Percentiles rank a stretch among this genome's conserved stretches.
phyloP scores from a whole-genome alignment of 2,797 vertebrate species.

The Lepilemur septentrionalis region DNA sequence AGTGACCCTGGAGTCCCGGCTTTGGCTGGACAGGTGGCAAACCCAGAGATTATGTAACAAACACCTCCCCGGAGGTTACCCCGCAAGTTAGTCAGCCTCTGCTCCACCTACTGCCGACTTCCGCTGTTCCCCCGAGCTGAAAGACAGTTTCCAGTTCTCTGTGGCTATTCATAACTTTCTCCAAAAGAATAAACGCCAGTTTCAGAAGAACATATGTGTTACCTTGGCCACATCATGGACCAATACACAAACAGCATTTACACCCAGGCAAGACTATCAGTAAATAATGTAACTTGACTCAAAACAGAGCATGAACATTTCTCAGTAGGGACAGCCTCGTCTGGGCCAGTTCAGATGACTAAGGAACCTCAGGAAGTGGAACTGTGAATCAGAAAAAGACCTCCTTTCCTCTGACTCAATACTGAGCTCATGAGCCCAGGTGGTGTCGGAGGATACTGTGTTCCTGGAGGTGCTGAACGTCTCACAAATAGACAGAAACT shows the following conservation, averaged over 20 bases:
- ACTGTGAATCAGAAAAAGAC: slow-evolving; percentile 61
- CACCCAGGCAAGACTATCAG: slow-evolving; percentile 30
- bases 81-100: not conserved
- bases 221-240: slow-evolving; percentile 33
- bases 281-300: slow-evolving; percentile 41
- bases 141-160: slow-evolving; percentile 39
- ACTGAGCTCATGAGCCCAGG: slow-evolving; percentile 56
- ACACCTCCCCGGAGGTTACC: not conserved
- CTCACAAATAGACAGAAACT: not conserved
- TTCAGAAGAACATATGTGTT: not conserved
- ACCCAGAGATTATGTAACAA: not conserved
- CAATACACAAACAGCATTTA: slow-evolving; percentile 35
- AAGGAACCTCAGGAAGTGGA: slow-evolving; percentile 70
- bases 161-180: slow-evolving; percentile 7
- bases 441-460: not conserved
- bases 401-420: slow-evolving; percentile 74
- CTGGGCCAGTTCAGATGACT: slow-evolving; percentile 71
- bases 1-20: not conserved
- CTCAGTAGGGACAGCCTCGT: slow-evolving; percentile 37
- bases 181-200: not conserved
- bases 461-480: not conserved
- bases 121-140: not conserved
- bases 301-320: not conserved
- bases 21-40: not conserved
- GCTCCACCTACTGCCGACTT: not conserved